A percentile compares a stretch with the other conserved stretches of the same genome.
These are phyloP conservation scores for Malacoraja senta DNA, from an alignment of 2,797 vertebrate species.

Conservation along the genomic window DNA sequence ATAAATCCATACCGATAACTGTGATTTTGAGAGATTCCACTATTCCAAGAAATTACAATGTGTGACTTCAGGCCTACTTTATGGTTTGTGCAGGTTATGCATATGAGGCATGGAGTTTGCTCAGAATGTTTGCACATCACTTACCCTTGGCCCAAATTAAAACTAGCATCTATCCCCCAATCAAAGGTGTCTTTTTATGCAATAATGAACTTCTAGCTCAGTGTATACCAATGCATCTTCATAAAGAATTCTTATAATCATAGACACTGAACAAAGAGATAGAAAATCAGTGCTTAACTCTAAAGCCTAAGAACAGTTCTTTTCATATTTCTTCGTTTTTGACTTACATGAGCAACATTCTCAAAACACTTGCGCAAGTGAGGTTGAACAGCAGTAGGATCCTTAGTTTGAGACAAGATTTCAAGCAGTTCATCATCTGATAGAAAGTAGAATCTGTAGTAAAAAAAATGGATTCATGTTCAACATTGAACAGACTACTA, in stretches of 20 bases:
- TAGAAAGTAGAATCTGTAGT: slow-evolving; percentile 83
- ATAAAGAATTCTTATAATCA: background rate
- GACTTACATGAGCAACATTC: slow-evolving; percentile 72
- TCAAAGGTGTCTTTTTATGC: no score
- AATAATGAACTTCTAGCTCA: no score
- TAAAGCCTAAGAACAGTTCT: background rate
- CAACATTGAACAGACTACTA: background rate
- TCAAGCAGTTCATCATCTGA: slow-evolving; percentile 87
- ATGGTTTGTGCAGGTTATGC: no score
- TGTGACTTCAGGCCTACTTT: no score
- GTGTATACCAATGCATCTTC: background rate
- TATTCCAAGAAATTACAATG: no score
- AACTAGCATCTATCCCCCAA: no score
- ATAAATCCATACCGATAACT: no score
- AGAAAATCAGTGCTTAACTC: background rate
- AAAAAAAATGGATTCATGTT: background rate
- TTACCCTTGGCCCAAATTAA: no score
- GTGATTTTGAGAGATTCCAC: no score
- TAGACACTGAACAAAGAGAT: background rate
- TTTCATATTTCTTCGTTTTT: background rate
- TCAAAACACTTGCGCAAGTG: slow-evolving; percentile 89
- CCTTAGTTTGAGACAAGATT: slow-evolving; percentile 84
- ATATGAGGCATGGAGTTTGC: no score
- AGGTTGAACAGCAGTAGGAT: slow-evolving; percentile 81
- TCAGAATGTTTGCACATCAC: no score